Base-by-base conservation (phyloP, 2,797 vertebrate species). In the Etheostoma perlongum region DNA sequence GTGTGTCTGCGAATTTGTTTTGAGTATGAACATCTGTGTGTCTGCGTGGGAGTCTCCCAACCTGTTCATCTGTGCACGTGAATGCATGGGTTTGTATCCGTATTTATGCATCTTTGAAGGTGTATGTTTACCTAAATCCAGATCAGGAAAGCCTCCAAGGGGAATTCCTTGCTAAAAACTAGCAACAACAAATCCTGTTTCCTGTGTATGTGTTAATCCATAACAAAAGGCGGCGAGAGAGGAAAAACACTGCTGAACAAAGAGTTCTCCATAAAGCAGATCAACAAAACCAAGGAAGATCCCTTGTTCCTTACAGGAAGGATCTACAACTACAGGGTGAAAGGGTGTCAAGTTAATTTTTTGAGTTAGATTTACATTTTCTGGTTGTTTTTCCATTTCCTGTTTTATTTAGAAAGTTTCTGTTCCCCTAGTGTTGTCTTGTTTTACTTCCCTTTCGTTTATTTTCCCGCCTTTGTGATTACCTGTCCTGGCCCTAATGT, bases 161-260 rank as follows among this genome's bases (percentile, higher is more conserved):
- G 80, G 69, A 85, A 73, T 27, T 72, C 64, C 66, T 13, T 44
- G 55, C 46, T 14, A 61, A 53, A 49, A 81, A 72, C 68, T 25
- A 27, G 54, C 49, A 87, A 90, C 79, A 90, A 90, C 78, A 92
- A 72, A 78, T 80, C 86, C 59, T 12, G 74, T 82, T 91, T 92
- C 87, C 90, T 82, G 49, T 67, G 64, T 70, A 36, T 42, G 25
- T 72, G 33, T 70, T 60, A 25, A 33, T 85, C 33, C 12, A 67
- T 89, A 86, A 81, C 84, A 90, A 85, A 90, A 93, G 72, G 15
- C 47, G 57, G 82, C 67, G 67, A 89, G 23, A 77, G 65, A 76
- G 79, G 78, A 60, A 67, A 67, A 81, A 76, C 69, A 44, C 44
- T 61, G 54, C 67, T 61, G 27, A 86, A 82, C 84, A 85, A 87